phyloP scores from a whole-genome alignment of 2,888 invertebrate genomes.

The Melieria crassipennis region DNA sequence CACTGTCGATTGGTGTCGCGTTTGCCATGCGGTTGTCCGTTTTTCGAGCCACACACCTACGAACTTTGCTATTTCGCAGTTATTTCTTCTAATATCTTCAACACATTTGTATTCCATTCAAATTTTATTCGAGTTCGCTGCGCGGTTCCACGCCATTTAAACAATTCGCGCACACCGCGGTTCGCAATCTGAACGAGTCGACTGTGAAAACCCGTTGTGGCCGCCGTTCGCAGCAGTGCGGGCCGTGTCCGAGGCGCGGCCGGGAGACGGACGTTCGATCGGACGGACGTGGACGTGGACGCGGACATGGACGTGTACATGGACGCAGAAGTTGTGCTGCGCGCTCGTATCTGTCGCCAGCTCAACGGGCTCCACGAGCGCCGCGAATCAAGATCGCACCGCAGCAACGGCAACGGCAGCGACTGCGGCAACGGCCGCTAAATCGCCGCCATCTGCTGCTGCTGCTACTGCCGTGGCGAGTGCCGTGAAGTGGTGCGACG shows the following conservation, averaged over 20 bases:
- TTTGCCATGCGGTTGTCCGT: not conserved
- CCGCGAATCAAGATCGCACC: too few species aligned
- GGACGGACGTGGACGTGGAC: too few species aligned
- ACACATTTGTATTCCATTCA: not conserved
- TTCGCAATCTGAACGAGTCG: constrained; percentile 29
- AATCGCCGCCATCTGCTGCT: not conserved
- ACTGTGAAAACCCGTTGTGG: constrained; percentile 30
- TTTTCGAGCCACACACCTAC: not conserved
- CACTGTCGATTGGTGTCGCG: too few species aligned
- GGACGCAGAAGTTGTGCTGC: too few species aligned
- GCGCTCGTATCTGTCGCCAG: too few species aligned
- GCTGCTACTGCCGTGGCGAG: not conserved
- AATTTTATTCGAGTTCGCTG: not conserved
- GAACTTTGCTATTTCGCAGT: not conserved
- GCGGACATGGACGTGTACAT: too few species aligned
- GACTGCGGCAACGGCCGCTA: constrained; percentile 18
- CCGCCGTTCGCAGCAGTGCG: not conserved
- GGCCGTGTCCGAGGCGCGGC: too few species aligned
- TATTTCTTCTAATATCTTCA: not conserved
- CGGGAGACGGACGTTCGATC: too few species aligned
- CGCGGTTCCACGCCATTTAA: not conserved
- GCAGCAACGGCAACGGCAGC: not conserved
- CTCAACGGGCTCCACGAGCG: too few species aligned
- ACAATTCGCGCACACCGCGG: constrained; percentile 36
- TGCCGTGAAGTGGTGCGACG: too few species aligned